Conservation (phyloP, 2,888 invertebrate species). For the Dorcus parallelipipedus region DNA sequence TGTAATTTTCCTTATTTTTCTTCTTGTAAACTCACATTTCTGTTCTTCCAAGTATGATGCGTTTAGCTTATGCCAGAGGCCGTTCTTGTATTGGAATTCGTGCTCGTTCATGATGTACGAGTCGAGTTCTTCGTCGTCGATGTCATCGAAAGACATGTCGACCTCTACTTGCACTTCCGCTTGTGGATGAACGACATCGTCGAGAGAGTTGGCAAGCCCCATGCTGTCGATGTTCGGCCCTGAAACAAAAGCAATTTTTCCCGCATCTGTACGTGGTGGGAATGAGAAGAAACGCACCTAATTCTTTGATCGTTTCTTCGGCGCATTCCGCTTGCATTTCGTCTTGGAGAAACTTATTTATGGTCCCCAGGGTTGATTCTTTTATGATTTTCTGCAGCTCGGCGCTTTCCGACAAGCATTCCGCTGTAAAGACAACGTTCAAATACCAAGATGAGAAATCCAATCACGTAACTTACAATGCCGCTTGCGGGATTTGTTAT, state of each 20-base stretch:
- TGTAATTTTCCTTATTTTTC: no score
- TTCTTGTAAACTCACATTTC: conserved; percentile 56
- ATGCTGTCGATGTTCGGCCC: conserved; percentile 76
- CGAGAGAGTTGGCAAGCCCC: conserved; percentile 62
- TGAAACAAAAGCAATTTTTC: conserved; percentile 28
- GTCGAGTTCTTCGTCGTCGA: conserved; percentile 89
- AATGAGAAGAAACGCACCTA: conserved; percentile 38
- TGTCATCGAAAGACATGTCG: conserved; percentile 67
- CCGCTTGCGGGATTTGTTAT: conserved; percentile 35
- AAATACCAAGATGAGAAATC: no score
- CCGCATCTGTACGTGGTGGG: background rate
- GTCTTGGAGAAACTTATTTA: conserved; percentile 45
- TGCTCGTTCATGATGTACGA: conserved; percentile 78
- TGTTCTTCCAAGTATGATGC: conserved; percentile 82
- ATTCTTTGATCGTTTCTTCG: conserved; percentile 36
- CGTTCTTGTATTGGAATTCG: conserved; percentile 78
- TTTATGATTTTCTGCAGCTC: conserved; percentile 49
- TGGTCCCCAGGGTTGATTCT: conserved; percentile 49
- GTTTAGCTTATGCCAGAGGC: conserved; percentile 85
- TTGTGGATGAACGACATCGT: conserved; percentile 45
- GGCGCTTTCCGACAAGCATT: conserved; percentile 30
- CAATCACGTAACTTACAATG: conserved; percentile 7
- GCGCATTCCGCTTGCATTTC: conserved; percentile 32
- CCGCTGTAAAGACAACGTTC: background rate
- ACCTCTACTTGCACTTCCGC: conserved; percentile 29